Percentiles rank a stretch among this genome's conserved stretches.
Evolutionary conservation across 2,888 invertebrate genomes (phyloP).

Genomic region (Lysandra bellargus): DNA sequence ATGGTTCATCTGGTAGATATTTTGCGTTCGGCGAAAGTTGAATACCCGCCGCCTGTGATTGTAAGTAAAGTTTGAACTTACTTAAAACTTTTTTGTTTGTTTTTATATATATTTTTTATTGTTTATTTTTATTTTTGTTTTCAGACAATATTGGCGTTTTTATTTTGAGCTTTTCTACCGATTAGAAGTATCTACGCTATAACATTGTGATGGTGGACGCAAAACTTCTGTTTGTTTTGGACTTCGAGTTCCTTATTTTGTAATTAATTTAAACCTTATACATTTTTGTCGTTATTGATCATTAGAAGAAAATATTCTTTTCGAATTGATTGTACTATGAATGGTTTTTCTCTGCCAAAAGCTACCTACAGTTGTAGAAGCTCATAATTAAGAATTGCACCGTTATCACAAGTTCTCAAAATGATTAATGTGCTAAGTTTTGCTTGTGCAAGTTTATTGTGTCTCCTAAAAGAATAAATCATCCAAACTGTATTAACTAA

Average conservation of each 20-base stretch:
- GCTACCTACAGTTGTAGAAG: not conserved
- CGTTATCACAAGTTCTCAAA: not conserved
- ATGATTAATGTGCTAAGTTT: not conserved
- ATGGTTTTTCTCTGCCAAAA: not conserved
- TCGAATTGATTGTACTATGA: not conserved
- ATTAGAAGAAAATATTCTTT: not conserved
- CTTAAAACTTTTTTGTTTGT: conserved; percentile 37
- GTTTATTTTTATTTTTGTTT: conserved; percentile 40
- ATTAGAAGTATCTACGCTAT: conserved; percentile 32
- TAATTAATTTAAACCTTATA: not conserved
- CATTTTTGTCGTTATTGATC: not conserved
- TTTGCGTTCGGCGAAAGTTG: conserved; percentile 89
- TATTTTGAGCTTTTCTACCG: conserved; percentile 33
- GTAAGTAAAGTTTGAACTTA: conserved; percentile 80
- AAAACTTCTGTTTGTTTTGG: conserved; percentile 41
- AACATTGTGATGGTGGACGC: conserved; percentile 31
- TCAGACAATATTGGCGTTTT: conserved; percentile 36
- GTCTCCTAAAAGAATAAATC: not conserved
- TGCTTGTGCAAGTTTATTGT: conserved; percentile 6
- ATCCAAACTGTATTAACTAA: not conserved
- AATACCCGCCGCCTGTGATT: conserved; percentile 86
- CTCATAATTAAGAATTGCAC: not conserved
- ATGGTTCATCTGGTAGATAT: conserved; percentile 91
- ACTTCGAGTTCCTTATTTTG: conserved; percentile 41
- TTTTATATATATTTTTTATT: conserved; percentile 41